Evolutionary conservation across 2,888 invertebrate genomes (phyloP), one percentile per base, ranked within the genome.

Genomic region (Drosophila emarginata): DNA sequence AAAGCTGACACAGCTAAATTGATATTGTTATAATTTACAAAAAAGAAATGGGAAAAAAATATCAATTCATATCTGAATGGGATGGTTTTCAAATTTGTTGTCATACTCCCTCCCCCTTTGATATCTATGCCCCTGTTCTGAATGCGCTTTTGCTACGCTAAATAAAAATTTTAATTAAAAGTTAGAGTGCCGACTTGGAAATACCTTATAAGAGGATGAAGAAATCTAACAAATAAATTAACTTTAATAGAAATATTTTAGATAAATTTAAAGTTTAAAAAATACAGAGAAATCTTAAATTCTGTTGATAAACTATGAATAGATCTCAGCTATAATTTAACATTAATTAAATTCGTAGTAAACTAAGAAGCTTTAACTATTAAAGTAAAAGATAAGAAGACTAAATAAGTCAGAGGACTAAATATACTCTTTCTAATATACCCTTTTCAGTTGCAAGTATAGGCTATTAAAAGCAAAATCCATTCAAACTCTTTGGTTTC

Each of bases 401-500:
- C n/a, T n/a, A n/a, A n/a, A n/a, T n/a, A n/a, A n/a, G n/a, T n/a
- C n/a, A n/a, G n/a, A n/a, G n/a, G n/a, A n/a, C n/a, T n/a, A n/a
- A n/a, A n/a, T n/a, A n/a, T n/a, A n/a, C n/a, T n/a, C n/a, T 28
- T 32, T 32, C 32, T 32, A 9, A 21, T 21, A 45, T 14, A 39
- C 45, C 45, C 45, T 21, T 45, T 21, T 4, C 14, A 2, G 4
- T 4, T 7, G 1, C 5, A 1, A 4, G 7, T 45, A 2, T 4
- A 45, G 21, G 45, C 18, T 45, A 45, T 11, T 21, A 11, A 45
- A 21, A 45, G 45, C 45, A 21, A 45, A 45, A 45, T 45, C 45
- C 45, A 45, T 45, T 45, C 45, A 45, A 45, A 45, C 45, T 45
- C 21, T 45, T 21, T 12, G 45, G 9, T 45, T 21, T 50, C 57